Base-by-base conservation (phyloP, 2,888 invertebrate species). In the Rotaria socialis region DNA sequence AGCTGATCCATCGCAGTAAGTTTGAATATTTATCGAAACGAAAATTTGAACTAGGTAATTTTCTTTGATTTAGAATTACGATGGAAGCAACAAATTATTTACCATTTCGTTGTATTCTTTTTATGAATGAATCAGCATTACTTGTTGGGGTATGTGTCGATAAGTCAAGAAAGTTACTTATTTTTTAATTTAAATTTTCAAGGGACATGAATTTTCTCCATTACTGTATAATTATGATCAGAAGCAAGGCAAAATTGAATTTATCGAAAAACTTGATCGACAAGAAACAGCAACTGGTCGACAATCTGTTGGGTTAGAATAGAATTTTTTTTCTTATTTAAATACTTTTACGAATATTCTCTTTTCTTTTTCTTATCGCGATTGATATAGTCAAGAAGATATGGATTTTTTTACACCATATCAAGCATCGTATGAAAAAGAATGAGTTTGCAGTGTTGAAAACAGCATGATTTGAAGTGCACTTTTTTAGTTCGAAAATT, bases 121-220 rank as follows among this genome's bases (percentile, higher is more conserved):
- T 80, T 16, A 47, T 80, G 14, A 80, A 80, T n/a, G 80, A 80
- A 80, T 47, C 43, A 14, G 47, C n/a, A 10, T n/a, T 80, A 11
- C n/a, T 80, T 22, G 47, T 47, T 24, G 80, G 80, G 14, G 80
- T 80, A 80, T 47, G 80, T 47, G 4, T 27, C 11, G 11, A 60
- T 5, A 27, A 27, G 10, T 19, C 24, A 24, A 43, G 24, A 47
- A n/a, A 16, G 14, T 10, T n/a, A n/a, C 16, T 52, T 43, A 24
- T 1, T 80, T 75, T 10, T 5, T 35, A 27, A 16, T 67, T 19
- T 80, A 2, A 19, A 19, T 80, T 47, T 1, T 52, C 5, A 35
- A 80, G 80, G 80, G 80, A 47, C 80, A 80, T n/a, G 80, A 80
- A 43, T 80, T 80, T 16, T 80, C 47, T n/a, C 80, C 80, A 47